These are phyloP conservation scores for Xiphorhynchus elegans DNA, from an alignment of 2,113 vertebrate genomes.

Conservation along the genomic window DNA sequence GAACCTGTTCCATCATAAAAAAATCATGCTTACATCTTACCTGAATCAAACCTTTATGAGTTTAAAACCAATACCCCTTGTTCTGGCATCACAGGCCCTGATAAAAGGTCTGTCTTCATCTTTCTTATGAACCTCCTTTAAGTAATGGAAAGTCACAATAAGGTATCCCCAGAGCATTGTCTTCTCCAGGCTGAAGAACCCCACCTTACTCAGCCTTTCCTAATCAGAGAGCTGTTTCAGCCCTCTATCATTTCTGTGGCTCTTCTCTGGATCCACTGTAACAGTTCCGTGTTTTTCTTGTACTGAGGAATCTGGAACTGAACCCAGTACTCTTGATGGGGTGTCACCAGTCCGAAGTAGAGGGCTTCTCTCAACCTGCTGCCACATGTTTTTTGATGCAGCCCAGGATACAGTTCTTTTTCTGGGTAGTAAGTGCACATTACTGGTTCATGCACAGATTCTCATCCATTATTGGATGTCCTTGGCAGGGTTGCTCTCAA, in stretches of 20 bases:
- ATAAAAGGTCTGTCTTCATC: background rate
- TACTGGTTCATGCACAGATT: background rate
- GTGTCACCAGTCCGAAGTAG: background rate
- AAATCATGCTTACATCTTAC: background rate
- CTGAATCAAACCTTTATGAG: background rate
- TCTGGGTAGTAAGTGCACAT: accelerated
- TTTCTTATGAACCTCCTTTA: background rate
- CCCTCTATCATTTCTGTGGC: background rate
- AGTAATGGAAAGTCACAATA: background rate
- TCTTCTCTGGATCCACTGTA: accelerated
- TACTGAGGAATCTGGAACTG: background rate
- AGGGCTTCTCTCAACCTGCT: background rate
- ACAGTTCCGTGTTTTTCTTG: background rate
- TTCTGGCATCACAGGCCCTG: background rate
- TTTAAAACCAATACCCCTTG: background rate
- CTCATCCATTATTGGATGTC: background rate
- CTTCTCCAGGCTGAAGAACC: background rate
- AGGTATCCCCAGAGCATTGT: background rate
- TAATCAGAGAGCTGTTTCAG: background rate
- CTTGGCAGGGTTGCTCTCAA: background rate
- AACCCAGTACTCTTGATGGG: accelerated
- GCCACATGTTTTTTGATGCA: accelerated
- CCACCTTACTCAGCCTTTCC: background rate
- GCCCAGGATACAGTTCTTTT: background rate
- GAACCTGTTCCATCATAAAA: background rate